phyloP scores from a whole-genome alignment of 2,797 vertebrate species.

The Xiphophorus birchmanni region DNA sequence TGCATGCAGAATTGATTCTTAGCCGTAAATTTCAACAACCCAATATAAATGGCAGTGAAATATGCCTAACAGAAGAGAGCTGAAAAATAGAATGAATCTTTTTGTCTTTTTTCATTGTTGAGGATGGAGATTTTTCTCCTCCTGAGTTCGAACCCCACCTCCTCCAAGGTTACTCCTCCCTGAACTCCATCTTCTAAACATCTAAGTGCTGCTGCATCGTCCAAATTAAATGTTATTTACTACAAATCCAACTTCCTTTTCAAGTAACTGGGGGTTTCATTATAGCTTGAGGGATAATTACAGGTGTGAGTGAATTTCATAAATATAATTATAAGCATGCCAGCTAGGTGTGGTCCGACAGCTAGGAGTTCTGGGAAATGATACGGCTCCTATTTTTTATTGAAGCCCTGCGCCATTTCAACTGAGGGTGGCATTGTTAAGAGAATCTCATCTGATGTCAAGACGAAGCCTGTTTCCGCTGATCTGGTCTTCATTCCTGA shows the following conservation, averaged over 20 bases:
- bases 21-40: background rate
- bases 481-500: slow-evolving; percentile 30
- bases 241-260: background rate
- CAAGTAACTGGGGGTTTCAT: too few relatives aligned
- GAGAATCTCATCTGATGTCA: slow-evolving; percentile 44
- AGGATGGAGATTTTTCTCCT: background rate
- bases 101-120: background rate
- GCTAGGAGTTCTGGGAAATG: background rate
- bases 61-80: background rate
- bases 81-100: background rate
- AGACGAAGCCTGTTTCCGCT: slow-evolving; percentile 34
- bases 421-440: slow-evolving; percentile 37
- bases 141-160: background rate
- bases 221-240: background rate
- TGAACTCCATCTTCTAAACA: background rate
- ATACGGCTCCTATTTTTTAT: slow-evolving; percentile 21
- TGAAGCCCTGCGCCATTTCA: slow-evolving; percentile 6
- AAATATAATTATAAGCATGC: background rate
- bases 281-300: background rate
- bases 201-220: background rate
- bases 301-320: slow-evolving; percentile 2
- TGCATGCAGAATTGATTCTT: background rate
- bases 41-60: background rate
- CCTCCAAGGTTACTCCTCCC: background rate
- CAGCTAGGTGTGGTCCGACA: background rate